phyloP scores from a whole-genome alignment of 2,113 vertebrate species.

The Gymnarchus niloticus region DNA sequence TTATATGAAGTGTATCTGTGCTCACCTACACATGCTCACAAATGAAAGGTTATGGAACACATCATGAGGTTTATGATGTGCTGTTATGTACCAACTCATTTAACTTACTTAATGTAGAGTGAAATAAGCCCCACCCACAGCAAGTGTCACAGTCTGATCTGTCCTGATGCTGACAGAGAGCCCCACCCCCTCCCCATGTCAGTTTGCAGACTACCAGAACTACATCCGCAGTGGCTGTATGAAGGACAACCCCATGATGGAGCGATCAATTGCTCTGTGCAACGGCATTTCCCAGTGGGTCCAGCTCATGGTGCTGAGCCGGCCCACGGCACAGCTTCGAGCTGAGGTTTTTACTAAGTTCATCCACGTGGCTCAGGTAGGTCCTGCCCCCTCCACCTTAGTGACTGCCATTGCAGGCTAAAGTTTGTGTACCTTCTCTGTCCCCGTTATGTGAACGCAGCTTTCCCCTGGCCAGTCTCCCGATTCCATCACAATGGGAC shows the following conservation, averaged over 20 bases:
- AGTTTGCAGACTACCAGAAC: slow-evolving; percentile 91
- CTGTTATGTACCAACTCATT: not conserved
- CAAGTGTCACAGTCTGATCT: not conserved
- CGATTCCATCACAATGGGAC: slow-evolving; percentile 11
- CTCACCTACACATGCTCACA: not conserved
- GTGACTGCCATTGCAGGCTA: not conserved
- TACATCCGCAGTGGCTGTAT: slow-evolving; percentile 85
- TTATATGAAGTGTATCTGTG: not conserved
- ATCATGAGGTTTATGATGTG: not conserved
- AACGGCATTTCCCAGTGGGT: slow-evolving; percentile 96
- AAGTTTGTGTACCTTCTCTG: not conserved
- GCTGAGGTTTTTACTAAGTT: slow-evolving; percentile 95
- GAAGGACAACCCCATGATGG: slow-evolving; percentile 92
- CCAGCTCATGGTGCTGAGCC: slow-evolving; percentile 90
- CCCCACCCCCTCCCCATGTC: slow-evolving; percentile 7
- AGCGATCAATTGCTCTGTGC: slow-evolving; percentile 87
- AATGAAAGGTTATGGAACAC: not conserved
- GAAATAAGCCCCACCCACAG: not conserved
- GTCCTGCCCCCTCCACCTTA: not conserved
- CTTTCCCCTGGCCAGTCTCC: not conserved
- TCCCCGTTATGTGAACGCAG: not conserved
- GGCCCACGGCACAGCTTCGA: slow-evolving; percentile 86
- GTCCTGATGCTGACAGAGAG: not conserved
- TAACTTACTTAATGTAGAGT: not conserved
- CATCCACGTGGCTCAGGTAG: slow-evolving; percentile 87